Evolutionary conservation across 2,797 vertebrate genomes (phyloP), one percentile per base, ranked within the genome.

Genomic region (Tiaroga cobitis): DNA sequence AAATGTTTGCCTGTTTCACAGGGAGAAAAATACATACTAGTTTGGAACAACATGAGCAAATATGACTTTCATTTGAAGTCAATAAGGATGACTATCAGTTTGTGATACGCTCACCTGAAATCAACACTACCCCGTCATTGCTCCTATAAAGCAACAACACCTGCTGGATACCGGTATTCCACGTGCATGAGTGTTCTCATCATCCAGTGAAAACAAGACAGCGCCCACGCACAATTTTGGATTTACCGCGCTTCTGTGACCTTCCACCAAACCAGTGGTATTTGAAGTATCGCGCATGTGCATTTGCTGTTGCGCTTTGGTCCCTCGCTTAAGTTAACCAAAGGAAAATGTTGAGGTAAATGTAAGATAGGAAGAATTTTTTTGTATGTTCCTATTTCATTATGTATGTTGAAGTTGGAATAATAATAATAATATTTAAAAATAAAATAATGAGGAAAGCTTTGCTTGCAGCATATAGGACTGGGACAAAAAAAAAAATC

Each of bases 21-120:
- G 24, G 2, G 6, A 65, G 21, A 65, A 13, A 29, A 26, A 63
- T 15, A 2, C n/a, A 32, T 29, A 29, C 5, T 63, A 29, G 26
- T 3, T 65, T 65, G 6, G 6, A 29, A 29, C 59, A 29, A 26
- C n/a, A 7, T 63, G 13, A 65, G 15, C 26, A 65, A 32, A 65
- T 63, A 29, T 49, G 46, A 49, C 15, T 49, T 18, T 49, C 5
- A 49, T 49, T 49, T 49, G 0, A 6, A 49, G 16, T 46, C 13
- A 61, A 63, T 29, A 29, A 63, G n/a, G 15, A 65, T 65, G 26
- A 32, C 29, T 65, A 18, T 32, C 16, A 51, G 39, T 21, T 34
- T 65, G 56, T 32, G 26, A 82, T 65, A 34, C 41, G 1, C 29
- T 83, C 32, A 83, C 70, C 81, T 83, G 41, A 63, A 51, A 83